Evolutionary conservation across 2,888 invertebrate species (phyloP), one percentile per base, ranked within the genome.

Genomic region (Caenorhabditis becei): DNA sequence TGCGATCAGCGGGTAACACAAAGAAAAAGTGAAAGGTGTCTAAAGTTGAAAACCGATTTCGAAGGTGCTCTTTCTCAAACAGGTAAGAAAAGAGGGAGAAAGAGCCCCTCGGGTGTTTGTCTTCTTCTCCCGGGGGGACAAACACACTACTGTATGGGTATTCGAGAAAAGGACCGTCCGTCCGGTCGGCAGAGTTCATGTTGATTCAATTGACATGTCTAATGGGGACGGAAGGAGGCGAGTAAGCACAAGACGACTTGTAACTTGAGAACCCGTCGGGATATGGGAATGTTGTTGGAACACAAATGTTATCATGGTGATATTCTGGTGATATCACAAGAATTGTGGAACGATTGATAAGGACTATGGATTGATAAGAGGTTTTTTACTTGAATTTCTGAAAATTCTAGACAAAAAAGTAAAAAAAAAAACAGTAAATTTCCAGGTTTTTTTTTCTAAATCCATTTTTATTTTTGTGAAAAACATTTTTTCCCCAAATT

Each of bases 121-220:
- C 56, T 72, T 65, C 56, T 56, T 20, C 58, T 32, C 49, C 49
- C 63, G 24, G 54, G 44, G 24, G 32, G 77, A 47, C 58, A 69
- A 62, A 69, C 67, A 63, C 35, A 11, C 44, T 49, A 32, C 32
- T 10, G 32, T 54, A 28, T 72, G 58, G 74, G 74, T 49, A 74
- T 74, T 74, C 58, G 41, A n/a, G 41, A 41, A 32, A 14, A 41
- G 41, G 14, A 16, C n/a, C 10, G 35, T 37, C 11, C 11, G 63
- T 56, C 65, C 72, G 65, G 65, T 65, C 72, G 71, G 44, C 49
- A 35, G 65, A 58, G 74, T 74, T 74, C 74, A 74, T 74, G 74
- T 74, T 74, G 74, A 77, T 66, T 75, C 59, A 75, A 75, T 61
- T 75, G 66, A 53, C 66, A 61, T 77, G 53, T 35, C 69, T 72